Base-by-base conservation (phyloP, 2,888 invertebrate genomes). In the Zaprionus obscuricornis region DNA sequence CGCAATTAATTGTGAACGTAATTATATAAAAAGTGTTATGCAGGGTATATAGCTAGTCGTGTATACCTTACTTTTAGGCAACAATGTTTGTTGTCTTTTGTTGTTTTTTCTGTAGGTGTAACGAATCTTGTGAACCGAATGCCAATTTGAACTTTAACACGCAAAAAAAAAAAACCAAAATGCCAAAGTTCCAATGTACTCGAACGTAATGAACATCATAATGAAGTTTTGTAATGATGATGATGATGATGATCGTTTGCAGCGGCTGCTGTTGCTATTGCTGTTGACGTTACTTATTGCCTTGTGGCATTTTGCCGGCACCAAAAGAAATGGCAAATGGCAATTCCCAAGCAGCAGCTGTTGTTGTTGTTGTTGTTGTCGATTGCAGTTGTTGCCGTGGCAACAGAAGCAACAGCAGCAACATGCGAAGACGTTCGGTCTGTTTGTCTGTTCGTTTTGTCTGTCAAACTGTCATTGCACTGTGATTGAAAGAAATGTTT, bases 71-170 rank as follows among this genome's bases (percentile, higher is more conserved):
- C n/a, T n/a, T n/a, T n/a, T n/a, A n/a, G n/a, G n/a, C n/a, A n/a
- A n/a, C n/a, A n/a, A n/a, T n/a, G n/a, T n/a, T n/a, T n/a, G n/a
- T n/a, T 24, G 2, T 17, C n/a, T 1, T 29, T 11, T 36, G 2
- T 8, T n/a, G 5, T 20, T 2, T 27, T 10, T n/a, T 26, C 3
- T 20, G 31, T 50, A 57, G 63, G 52, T 68, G 69, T 33, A 68
- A 34, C 69, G 29, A 50, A 67, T 34, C 34, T 54, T n/a, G n/a
- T 58, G 54, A 31, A 43, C 26, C 39, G 49, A 54, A 50, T 59
- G 49, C 43, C 63, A 69, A 69, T 84, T 73, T 85, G 84, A 84
- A 85, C 85, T 85, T 85, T 85, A 78, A 76, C 75, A 74, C 66
- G 68, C 42, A 43, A 69, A 50, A 24, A 34, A 60, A 55, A 50